Conservation (phyloP, 1,140 invertebrate genomes). For the Drosophila neocordata region DNA sequence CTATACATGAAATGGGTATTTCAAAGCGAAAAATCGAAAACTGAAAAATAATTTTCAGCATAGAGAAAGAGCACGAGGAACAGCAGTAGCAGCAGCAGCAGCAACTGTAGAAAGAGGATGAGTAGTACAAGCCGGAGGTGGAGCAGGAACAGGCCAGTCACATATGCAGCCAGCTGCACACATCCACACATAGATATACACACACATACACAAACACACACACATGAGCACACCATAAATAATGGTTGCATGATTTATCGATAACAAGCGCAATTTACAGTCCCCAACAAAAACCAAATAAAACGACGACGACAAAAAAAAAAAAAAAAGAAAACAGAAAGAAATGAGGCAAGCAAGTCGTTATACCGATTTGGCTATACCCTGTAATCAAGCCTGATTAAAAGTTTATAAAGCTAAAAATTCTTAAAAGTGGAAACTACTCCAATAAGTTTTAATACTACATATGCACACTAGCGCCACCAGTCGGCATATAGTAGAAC, state of each 20-base stretch:
- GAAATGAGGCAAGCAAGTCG: slow-evolving; percentile 1
- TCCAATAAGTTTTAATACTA: no score
- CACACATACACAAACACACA: slow-evolving; percentile 36
- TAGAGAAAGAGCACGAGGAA: slow-evolving; percentile 39
- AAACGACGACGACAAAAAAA: slow-evolving; percentile 55
- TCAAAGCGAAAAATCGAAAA: slow-evolving; percentile 81
- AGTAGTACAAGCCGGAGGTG: not conserved
- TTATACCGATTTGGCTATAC: no score
- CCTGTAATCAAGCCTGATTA: no score
- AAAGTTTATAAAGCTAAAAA: no score
- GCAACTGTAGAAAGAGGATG: not conserved
- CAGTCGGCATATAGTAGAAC: no score
- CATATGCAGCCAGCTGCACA: slow-evolving; percentile 74
- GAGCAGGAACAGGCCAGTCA: slow-evolving; percentile 40
- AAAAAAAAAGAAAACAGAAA: slow-evolving; percentile 58
- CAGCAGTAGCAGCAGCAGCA: not conserved
- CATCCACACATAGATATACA: slow-evolving; percentile 44
- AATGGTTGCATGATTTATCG: slow-evolving; percentile 82
- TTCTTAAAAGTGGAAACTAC: no score
- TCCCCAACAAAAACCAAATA: slow-evolving; percentile 60
- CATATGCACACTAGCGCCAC: no score
- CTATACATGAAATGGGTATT: slow-evolving; percentile 74
- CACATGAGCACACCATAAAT: slow-evolving; percentile 77
- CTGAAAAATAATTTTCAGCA: slow-evolving; percentile 79
- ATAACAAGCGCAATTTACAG: slow-evolving; percentile 82